These are phyloP conservation scores for Lithophane leautieri DNA, from an alignment of 2,888 invertebrate species.

Conservation along the genomic window DNA sequence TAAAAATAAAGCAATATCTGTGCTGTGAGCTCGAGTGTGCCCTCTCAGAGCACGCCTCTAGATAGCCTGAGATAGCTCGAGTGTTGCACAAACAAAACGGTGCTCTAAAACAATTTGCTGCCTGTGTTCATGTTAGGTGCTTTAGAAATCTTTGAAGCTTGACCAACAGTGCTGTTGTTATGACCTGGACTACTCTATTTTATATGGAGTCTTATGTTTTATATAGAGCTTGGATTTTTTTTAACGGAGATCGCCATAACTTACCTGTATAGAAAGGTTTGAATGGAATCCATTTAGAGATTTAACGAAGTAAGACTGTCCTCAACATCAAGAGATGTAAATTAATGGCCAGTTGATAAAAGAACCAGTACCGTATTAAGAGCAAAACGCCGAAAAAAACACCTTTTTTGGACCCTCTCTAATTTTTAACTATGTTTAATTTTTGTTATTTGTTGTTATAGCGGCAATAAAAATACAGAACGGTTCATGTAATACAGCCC, in stretches of 20 bases:
- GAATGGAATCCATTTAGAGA: not conserved
- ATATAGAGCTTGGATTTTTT: not conserved
- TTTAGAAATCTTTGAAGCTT: conserved; percentile 59
- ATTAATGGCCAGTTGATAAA: no score
- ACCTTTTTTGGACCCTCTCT: no score
- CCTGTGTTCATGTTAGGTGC: conserved; percentile 60
- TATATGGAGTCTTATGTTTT: not conserved
- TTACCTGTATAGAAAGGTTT: not conserved
- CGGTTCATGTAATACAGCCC: no score
- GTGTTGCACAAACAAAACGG: conserved; percentile 72
- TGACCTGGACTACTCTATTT: conserved; percentile 6
- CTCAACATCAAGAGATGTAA: no score
- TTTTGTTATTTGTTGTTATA: no score
- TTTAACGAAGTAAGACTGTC: no score
- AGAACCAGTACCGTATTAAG: no score
- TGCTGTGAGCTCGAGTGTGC: conserved; percentile 55
- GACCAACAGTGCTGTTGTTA: conserved; percentile 44
- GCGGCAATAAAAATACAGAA: no score
- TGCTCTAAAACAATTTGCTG: conserved; percentile 73
- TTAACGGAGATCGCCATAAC: not conserved
- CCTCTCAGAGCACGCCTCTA: conserved; percentile 67
- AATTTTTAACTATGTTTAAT: no score
- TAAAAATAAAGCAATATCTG: conserved; percentile 63
- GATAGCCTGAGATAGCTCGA: conserved; percentile 68
- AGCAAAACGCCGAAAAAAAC: no score